Evolutionary conservation across 2,797 vertebrate species (phyloP).

Genomic region (Podarcis siculus): DNA sequence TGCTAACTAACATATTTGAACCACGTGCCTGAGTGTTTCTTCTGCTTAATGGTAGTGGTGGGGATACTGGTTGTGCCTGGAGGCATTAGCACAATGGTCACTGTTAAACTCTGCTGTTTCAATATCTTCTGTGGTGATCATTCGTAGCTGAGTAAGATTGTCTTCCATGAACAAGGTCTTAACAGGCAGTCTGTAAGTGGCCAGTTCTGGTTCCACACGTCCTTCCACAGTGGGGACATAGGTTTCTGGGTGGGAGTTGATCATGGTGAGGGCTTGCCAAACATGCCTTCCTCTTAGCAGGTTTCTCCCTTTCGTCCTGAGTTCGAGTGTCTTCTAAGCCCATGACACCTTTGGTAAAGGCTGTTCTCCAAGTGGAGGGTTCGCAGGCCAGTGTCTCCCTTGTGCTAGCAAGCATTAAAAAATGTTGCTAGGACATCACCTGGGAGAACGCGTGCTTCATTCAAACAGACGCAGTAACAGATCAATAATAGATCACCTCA

Average conservation of each 20-base stretch:
- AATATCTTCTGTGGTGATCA: neutral
- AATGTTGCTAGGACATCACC: neutral
- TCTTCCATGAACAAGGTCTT: too few relatives aligned
- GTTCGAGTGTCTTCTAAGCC: too few relatives aligned
- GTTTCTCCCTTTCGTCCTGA: too few relatives aligned
- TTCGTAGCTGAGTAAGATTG: too few relatives aligned
- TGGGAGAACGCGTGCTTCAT: neutral
- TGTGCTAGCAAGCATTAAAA: neutral
- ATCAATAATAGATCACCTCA: conserved; percentile 41
- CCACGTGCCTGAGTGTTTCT: neutral
- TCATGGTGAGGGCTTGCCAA: too few relatives aligned
- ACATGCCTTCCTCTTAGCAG: too few relatives aligned
- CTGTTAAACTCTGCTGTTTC: conserved; percentile 16
- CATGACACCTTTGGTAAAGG: too few relatives aligned
- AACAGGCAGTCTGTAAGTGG: too few relatives aligned
- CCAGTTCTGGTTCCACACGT: too few relatives aligned
- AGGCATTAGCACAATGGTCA: neutral
- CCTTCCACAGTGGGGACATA: too few relatives aligned
- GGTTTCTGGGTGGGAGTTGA: too few relatives aligned
- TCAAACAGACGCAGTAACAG: conserved; percentile 32
- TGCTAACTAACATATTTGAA: neutral
- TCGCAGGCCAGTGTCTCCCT: neutral
- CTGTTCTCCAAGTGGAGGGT: too few relatives aligned
- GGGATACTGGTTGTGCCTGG: neutral
- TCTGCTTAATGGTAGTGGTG: neutral